Conservation (phyloP, 2,888 invertebrate species). For the Barypeithes pellucidus region DNA sequence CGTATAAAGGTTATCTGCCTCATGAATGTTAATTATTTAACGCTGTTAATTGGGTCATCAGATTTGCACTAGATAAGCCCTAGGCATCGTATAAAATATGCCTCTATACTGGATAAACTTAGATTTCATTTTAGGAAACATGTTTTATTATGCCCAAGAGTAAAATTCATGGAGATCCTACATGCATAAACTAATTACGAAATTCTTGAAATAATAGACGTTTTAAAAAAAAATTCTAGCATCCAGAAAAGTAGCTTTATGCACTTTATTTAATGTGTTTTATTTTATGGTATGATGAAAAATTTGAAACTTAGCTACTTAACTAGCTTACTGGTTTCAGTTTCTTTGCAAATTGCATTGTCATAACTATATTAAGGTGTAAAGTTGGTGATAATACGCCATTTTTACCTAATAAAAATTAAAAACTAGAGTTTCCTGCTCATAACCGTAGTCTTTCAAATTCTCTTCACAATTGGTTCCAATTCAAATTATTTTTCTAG, state of each 20-base stretch:
- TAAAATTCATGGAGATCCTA: constrained; percentile 15
- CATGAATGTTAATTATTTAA: constrained; percentile 14
- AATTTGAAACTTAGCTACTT: too few relatives aligned
- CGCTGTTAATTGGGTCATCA: constrained; percentile 13
- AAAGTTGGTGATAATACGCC: too few relatives aligned
- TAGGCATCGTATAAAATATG: constrained; percentile 4
- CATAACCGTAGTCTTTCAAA: too few relatives aligned
- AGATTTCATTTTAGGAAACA: constrained; percentile 23
- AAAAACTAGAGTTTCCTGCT: too few relatives aligned
- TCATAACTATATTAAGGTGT: too few relatives aligned
- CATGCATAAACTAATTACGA: constrained; percentile 14
- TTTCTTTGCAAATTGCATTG: too few relatives aligned
- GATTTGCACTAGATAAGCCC: constrained; percentile 1
- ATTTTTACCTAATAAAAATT: too few relatives aligned
- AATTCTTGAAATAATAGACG: neutral
- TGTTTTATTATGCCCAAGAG: constrained; percentile 18
- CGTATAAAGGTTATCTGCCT: neutral
- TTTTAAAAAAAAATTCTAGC: neutral
- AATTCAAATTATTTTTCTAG: too few relatives aligned
- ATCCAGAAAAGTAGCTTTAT: neutral
- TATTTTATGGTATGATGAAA: too few relatives aligned
- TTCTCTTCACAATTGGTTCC: too few relatives aligned
- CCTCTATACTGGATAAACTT: constrained; percentile 13
- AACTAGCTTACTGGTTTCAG: too few relatives aligned
- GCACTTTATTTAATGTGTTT: too few relatives aligned